phyloP scores from a whole-genome alignment of 2,797 vertebrate species.

The Arctocebus calabarensis region DNA sequence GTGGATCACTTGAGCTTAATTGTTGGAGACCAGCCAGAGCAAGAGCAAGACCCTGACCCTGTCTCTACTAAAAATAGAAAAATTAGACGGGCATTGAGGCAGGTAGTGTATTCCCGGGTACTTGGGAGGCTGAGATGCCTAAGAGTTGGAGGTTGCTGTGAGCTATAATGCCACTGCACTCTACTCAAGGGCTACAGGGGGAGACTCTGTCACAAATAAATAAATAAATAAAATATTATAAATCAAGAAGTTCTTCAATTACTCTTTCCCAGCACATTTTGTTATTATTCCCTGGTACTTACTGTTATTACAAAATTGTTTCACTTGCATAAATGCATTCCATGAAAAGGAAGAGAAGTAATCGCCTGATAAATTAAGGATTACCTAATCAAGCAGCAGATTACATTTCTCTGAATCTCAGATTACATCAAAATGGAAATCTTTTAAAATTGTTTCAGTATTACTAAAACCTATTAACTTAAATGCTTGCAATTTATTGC shows the following conservation, averaged over 20 bases:
- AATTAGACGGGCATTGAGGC: too few species aligned
- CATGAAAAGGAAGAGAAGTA: not conserved
- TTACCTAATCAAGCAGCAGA: not conserved
- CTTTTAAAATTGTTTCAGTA: not conserved
- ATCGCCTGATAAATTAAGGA: not conserved
- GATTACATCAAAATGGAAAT: not conserved
- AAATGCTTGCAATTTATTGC: not conserved
- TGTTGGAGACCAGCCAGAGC: too few species aligned
- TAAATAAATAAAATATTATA: not conserved
- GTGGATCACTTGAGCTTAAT: too few species aligned
- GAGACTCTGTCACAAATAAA: too few species aligned
- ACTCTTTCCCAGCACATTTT: not conserved
- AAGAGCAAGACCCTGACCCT: too few species aligned
- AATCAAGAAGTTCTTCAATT: conserved; percentile 2
- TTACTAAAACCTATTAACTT: not conserved
- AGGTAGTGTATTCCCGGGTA: too few species aligned
- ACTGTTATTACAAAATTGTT: not conserved
- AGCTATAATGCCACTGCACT: too few species aligned
- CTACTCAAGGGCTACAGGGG: too few species aligned
- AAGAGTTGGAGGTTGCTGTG: too few species aligned
- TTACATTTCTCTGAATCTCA: not conserved
- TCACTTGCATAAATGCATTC: not conserved
- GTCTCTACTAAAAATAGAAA: too few species aligned
- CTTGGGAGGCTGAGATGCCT: too few species aligned
- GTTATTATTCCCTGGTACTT: not conserved